A percentile compares a stretch with the other conserved stretches of the same genome.
Evolutionary conservation across 2,113 vertebrate genomes (phyloP).

Genomic region (Lucifuga dentata): DNA sequence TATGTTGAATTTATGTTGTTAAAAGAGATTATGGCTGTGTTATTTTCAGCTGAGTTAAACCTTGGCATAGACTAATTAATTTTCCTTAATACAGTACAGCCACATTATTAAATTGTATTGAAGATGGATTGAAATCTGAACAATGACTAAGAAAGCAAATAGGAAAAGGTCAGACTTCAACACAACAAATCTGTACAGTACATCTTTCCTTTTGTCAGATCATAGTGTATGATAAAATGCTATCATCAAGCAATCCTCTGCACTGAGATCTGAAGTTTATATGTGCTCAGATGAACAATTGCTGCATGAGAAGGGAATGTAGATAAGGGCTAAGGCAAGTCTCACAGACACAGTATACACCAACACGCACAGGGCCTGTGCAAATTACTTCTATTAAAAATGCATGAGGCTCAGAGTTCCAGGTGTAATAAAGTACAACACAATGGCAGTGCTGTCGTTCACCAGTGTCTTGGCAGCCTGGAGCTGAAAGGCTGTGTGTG

Average conservation of each 20-base stretch:
- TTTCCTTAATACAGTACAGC: too few species aligned
- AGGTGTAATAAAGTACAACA: slow-evolving; percentile 82
- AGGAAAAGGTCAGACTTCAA: background rate
- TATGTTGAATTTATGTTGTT: too few species aligned
- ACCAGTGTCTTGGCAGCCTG: slow-evolving; percentile 46
- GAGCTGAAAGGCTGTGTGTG: slow-evolving; percentile 19
- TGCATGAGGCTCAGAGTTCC: slow-evolving; percentile 80
- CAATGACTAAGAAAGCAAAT: background rate
- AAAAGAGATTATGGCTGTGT: too few species aligned
- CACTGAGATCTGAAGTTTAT: slow-evolving; percentile 48
- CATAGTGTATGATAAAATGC: slow-evolving; percentile 50
- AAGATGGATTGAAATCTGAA: slow-evolving; percentile 24
- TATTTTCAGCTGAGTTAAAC: too few species aligned
- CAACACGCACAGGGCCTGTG: slow-evolving; percentile 65
- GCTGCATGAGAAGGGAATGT: slow-evolving; percentile 55
- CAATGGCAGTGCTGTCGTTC: slow-evolving; percentile 68
- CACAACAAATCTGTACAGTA: slow-evolving; percentile 9
- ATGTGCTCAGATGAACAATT: slow-evolving; percentile 61
- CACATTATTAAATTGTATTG: too few species aligned
- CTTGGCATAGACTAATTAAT: too few species aligned
- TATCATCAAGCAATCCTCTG: slow-evolving; percentile 60
- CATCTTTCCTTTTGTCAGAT: slow-evolving; percentile 29
- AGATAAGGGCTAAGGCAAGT: slow-evolving; percentile 57
- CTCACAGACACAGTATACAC: slow-evolving; percentile 55
- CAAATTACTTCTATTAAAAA: slow-evolving; percentile 85